Base-by-base conservation (phyloP, 92 coral and sea anemone genomes). In the Parazoanthus darwini region DNA sequence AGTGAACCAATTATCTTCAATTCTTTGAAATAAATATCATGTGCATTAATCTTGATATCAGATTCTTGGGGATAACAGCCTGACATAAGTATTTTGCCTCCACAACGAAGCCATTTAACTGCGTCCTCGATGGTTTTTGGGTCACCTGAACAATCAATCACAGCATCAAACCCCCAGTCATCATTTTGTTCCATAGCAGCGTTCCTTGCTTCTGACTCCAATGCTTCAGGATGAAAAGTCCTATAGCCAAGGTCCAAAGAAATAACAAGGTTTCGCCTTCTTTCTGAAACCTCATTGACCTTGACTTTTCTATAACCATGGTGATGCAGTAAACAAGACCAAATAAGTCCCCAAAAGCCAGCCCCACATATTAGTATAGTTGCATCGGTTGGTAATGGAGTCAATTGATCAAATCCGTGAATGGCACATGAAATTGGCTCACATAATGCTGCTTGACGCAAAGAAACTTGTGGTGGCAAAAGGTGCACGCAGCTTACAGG, bases 261-360 rank as follows among this genome's bases (percentile, higher is more conserved):
- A 42, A 89, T 77, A 8, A 94, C 97, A 80, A 95, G 85, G 85
- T 82, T 90, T 86, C 99, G 88, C 14, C 99, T 93, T 50, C 91
- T 91, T 89, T 97, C 98, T 8, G 98, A 91, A 71, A 91, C 79
- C 90, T 97, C 99, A 86, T 95, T 92, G 56, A 93, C 79, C 54
- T 92, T 93, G 46, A 97, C 99, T 78, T 93, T 90, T 74, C 99
- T 90, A 92, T 95, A 97, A 35, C 99, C 98, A 92, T 92, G 90
- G 91, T 93, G 93, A 89, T 97, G 99, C 11, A 94, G 88, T 54
- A 97, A 66, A 78, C 95, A 88, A 44, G 96, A 88, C 96, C 96
- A 97, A 74, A 97, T 89, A 58, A 92, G 89, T 13, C 99, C 99
- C 91, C 91, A 89, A 77, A 92, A 90, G 4, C 98, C 97, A 39